Percentiles rank a stretch among this genome's conserved stretches.
Conservation (phyloP, 2,113 vertebrate genomes). For the Suncus etruscus region DNA sequence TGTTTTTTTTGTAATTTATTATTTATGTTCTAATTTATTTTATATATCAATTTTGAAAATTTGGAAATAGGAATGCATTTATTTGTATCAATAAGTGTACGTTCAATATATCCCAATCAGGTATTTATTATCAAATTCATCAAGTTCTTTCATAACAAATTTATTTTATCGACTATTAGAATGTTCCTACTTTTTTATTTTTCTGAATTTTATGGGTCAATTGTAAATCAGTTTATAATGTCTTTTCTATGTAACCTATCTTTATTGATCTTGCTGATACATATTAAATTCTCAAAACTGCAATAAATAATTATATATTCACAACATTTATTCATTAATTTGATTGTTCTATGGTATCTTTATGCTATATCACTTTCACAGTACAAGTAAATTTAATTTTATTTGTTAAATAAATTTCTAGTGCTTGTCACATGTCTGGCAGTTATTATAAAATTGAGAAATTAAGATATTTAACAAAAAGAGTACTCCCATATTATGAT, state of each 20-base stretch:
- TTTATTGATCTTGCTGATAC: neutral
- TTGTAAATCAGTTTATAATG: neutral
- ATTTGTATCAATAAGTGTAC: neutral
- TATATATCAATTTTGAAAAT: slow-evolving; percentile 6
- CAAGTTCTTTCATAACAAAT: slow-evolving; percentile 19
- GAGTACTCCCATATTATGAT: neutral
- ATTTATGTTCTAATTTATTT: neutral
- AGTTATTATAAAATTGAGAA: neutral
- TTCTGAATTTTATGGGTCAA: neutral
- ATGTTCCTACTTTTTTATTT: neutral
- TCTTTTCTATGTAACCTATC: neutral
- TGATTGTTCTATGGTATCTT: neutral
- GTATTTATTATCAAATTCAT: neutral
- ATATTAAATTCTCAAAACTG: neutral
- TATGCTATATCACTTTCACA: neutral
- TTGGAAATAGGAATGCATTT: slow-evolving; percentile 12
- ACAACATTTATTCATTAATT: neutral
- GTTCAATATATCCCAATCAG: neutral
- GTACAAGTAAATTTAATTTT: neutral
- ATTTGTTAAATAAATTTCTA: neutral
- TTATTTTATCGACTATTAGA: neutral
- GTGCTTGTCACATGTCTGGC: neutral
- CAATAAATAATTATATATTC: neutral
- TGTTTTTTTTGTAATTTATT: neutral
- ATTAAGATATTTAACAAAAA: neutral